A percentile compares a stretch with the other conserved stretches of the same genome.
Evolutionary conservation across 2,797 vertebrate species (phyloP).

Genomic region (Hipposideros larvatus): DNA sequence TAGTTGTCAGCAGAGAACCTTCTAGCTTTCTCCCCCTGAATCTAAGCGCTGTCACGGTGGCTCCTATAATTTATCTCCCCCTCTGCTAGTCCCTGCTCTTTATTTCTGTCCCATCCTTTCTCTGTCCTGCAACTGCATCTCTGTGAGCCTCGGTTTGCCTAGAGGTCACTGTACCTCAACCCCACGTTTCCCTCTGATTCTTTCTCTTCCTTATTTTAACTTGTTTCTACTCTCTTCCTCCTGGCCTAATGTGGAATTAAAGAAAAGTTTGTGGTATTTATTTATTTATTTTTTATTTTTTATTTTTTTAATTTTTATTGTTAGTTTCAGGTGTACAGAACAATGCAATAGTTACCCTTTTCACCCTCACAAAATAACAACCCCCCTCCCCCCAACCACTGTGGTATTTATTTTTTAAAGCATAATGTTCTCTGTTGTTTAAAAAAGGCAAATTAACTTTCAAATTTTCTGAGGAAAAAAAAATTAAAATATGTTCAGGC

Average conservation of each 20-base stretch:
- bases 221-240: not conserved
- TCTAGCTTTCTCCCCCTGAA: not conserved
- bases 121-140: not conserved
- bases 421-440: not conserved
- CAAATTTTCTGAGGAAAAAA: not conserved
- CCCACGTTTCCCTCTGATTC: not conserved
- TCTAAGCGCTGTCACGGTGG: not conserved
- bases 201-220: not conserved
- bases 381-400: too few relatives aligned
- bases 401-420: too few relatives aligned
- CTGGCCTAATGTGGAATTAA: not conserved
- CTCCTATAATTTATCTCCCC: not conserved
- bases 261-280: not conserved
- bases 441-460: conserved; percentile 1
- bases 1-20: not conserved
- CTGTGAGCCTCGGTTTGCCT: not conserved
- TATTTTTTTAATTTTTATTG: too few relatives aligned
- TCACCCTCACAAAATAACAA: too few relatives aligned
- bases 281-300: too few relatives aligned
- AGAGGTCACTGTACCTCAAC: accelerated
- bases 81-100: not conserved
- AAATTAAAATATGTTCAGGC: not conserved
- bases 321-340: too few relatives aligned
- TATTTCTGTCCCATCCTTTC: not conserved
- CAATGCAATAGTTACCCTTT: too few relatives aligned